Evolutionary conservation across 2,113 vertebrate genomes (phyloP).

Genomic region (Edolisoma coerulescens): DNA sequence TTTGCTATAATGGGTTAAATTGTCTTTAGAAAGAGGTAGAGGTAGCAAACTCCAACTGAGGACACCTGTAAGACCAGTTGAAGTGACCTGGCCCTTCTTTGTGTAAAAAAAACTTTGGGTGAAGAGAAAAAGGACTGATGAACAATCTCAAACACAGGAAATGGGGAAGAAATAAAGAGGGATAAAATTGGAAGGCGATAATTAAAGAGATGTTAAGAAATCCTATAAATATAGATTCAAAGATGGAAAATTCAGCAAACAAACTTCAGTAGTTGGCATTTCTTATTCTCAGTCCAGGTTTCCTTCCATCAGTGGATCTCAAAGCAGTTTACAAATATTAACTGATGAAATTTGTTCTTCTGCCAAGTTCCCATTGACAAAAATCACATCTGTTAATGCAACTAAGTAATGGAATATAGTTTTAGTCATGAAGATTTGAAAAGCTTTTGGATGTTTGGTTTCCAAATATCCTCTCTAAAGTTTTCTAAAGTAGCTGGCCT

Average conservation of each 20-base stretch:
- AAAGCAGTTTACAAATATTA: constrained; percentile 58
- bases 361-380: constrained; percentile 51
- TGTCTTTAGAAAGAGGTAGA: not conserved
- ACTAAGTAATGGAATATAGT: not conserved
- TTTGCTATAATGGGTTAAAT: not conserved
- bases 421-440: not conserved
- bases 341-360: constrained; percentile 31
- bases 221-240: constrained; percentile 26
- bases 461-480: not conserved
- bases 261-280: constrained; percentile 10
- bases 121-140: constrained; percentile 2
- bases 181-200: constrained; percentile 16
- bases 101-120: not conserved
- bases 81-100: not conserved
- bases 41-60: not conserved
- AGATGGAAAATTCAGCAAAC: constrained; percentile 36
- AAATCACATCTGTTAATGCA: constrained; percentile 54
- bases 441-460: not conserved
- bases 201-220: constrained; percentile 31
- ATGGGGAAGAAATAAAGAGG: not conserved
- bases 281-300: constrained; percentile 40
- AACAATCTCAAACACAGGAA: not conserved
- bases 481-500: not conserved
- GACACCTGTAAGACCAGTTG: not conserved
- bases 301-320: constrained; percentile 41